Conservation (phyloP, 2,113 vertebrate species). For the Recurvirostra avosetta region DNA sequence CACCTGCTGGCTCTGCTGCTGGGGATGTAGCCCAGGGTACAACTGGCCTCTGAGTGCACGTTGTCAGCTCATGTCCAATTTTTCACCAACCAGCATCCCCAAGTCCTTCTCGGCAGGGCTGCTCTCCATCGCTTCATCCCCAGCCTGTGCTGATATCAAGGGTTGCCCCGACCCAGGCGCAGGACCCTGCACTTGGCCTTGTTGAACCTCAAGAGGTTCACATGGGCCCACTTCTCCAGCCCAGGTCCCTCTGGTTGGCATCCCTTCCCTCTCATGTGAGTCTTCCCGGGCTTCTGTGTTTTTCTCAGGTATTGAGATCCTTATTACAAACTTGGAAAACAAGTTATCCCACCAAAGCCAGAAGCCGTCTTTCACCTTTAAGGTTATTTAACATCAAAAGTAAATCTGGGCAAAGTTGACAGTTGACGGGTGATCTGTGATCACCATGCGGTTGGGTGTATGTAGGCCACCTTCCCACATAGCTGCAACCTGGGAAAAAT, state of each 20-base stretch:
- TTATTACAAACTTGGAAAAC: background rate
- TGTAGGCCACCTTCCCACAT: background rate
- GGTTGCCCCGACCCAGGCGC: background rate
- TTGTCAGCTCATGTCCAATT: fast-evolving
- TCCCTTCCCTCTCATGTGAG: background rate
- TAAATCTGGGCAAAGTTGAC: background rate
- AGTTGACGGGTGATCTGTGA: background rate
- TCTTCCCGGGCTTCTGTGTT: background rate
- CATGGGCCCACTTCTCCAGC: background rate
- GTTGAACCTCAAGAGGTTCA: background rate
- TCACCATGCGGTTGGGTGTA: fast-evolving
- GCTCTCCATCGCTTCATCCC: background rate
- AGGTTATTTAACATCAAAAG: background rate
- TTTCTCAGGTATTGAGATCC: background rate
- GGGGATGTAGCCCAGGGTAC: background rate
- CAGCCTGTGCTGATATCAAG: background rate
- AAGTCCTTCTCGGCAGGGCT: background rate
- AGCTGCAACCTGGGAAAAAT: background rate
- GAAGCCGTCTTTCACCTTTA: background rate
- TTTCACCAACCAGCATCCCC: background rate
- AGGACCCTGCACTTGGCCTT: background rate
- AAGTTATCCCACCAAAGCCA: background rate
- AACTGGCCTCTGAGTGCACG: fast-evolving
- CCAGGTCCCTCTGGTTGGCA: background rate
- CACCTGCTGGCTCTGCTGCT: too few relatives aligned